Evolutionary conservation across 23 tunicate species (phyloP), one percentile per base, ranked within the genome.

Genomic region (Ciona savignyi): DNA sequence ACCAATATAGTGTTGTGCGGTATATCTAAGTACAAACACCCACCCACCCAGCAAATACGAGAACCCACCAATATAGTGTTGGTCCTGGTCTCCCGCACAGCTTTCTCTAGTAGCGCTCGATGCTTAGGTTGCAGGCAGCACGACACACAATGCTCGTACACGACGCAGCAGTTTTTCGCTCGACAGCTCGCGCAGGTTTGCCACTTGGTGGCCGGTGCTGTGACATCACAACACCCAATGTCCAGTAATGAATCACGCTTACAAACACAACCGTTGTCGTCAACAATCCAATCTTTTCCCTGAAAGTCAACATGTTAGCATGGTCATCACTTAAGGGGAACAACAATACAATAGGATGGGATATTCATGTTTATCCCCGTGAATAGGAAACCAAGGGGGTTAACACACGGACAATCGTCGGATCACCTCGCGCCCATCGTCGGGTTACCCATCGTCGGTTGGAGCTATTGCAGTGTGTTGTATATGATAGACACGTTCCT

Each of bases 121-220:
- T 86, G 76, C 63, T 93, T 82, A 0, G 98, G 98, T 51, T 86
- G 74, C 87, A 93, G 62, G 71, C 98, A 93, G 35, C 98, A 93
- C 6, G 98, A 93, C 0, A 93, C 93, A 70, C 98, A 93, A 65
- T 86, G 86, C 65, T 93, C 98, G 49, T 75, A 93, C 11, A 86
- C 65, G 11, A 70, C 35, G 33, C 98, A 93, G 32, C 98, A 93
- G 33, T 86, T 87, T 11, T 76, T 65, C 60, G 66, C 23, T 34
- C 61, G 22, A 67, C 98, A 93, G 24, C 69, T 69, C 3, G 60
- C 62, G 65, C 98, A 93, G 4, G 15, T 62, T 34, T 86, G 72
- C 85, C 85, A 68, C 26, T 74, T 69, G 2, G 88, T 83, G 33
- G 11, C 35, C 3, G 35, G 32, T 33, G 74, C 78, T 33, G 15